Conservation (phyloP, 2,888 invertebrate species). For the Drosophila mimica region DNA sequence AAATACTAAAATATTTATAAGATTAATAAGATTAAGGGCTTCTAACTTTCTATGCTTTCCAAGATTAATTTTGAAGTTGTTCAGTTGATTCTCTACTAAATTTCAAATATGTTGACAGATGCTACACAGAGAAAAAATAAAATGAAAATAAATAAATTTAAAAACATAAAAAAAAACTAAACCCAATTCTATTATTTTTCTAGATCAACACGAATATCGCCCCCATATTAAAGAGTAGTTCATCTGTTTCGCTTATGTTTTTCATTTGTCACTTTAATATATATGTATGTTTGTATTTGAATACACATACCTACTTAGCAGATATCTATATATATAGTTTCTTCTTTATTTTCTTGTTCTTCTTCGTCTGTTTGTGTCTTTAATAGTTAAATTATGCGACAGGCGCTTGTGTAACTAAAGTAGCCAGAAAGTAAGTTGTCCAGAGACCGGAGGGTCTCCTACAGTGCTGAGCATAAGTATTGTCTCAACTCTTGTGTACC, state of each 20-base stretch:
- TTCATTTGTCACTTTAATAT: not conserved
- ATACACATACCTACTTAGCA: not conserved
- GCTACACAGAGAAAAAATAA: not conserved
- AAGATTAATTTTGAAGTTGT: not conserved
- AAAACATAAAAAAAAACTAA: not conserved
- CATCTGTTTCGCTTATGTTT: not conserved
- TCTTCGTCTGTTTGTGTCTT: not conserved
- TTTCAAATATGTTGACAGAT: not conserved
- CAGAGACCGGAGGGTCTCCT: not conserved
- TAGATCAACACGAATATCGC: not conserved
- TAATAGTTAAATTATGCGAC: slow-evolving; percentile 39
- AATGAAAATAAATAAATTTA: not conserved
- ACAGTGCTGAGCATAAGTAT: slow-evolving; percentile 23
- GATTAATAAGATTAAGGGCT: not conserved
- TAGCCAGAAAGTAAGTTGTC: slow-evolving; percentile 13
- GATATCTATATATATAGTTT: not conserved
- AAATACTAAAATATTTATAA: too few species aligned
- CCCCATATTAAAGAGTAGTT: not conserved
- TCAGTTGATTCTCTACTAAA: not conserved
- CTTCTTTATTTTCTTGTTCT: not conserved
- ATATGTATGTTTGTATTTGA: not conserved
- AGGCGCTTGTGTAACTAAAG: slow-evolving; percentile 46
- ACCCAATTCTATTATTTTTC: not conserved
- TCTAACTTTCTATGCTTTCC: not conserved
- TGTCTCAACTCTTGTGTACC: not conserved